Base-by-base conservation (phyloP, 2,113 vertebrate species). In the Dolichotis patagonum region DNA sequence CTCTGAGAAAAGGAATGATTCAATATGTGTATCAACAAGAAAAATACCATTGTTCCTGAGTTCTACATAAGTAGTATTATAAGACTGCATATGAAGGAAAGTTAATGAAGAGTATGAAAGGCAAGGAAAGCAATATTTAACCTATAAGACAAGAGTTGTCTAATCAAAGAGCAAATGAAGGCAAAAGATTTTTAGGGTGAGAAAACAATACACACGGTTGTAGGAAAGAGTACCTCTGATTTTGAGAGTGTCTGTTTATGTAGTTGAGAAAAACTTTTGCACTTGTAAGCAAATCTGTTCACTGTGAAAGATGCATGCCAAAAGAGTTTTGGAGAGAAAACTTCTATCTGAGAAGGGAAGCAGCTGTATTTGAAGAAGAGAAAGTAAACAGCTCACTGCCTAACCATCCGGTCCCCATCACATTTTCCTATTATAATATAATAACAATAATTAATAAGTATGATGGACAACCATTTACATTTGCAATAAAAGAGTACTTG, bases 401-500 rank as follows among this genome's bases (percentile, higher is more conserved):
- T 75, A 95, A 63, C 77, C 65, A 90, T 90, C 65, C 38, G 92
- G 77, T n/a, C 54, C 28, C 81, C 89, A 88, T 71, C 91, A 97
- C 93, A 95, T 96, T 95, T 96, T 94, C 95, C 94, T 95, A 98
- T 94, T 95, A 92, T 96, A 96, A 91, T 95, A 92, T 97, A 96
- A 96, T 94, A 92, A 98, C 58, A 95, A 97, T 98, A 98, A 97
- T 97, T 97, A 97, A 97, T 96, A 97, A 97, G 84, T 52, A 93
- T 97, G 97, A 98, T 95, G 89, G 97, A 96, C 96, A 98, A 96
- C 90, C 94, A 71, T 94, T 98, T 97, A 92, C 85, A 87, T 96
- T 80, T 96, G 69, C 60, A 91, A 95, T 90, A 91, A 96, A 98
- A 95, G 95, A 95, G 7, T 96, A 96, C 97, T 96, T 96, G 96